Percentiles rank a stretch among this genome's conserved stretches.
These are phyloP conservation scores for Halcyon leucocephala DNA, from an alignment of 2,797 vertebrate genomes.

Conservation along the genomic window DNA sequence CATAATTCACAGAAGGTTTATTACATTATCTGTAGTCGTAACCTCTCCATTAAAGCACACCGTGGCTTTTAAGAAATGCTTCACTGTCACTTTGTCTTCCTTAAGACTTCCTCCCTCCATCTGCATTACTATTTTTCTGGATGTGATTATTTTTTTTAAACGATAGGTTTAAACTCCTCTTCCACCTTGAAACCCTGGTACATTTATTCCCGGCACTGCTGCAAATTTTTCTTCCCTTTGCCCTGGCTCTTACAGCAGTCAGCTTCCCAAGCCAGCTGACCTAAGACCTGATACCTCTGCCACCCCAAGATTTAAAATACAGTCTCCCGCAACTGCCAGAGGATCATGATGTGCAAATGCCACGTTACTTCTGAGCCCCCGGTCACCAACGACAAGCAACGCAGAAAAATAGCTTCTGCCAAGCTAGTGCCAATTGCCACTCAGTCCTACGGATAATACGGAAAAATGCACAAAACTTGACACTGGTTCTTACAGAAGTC, in stretches of 20 bases:
- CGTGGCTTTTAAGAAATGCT: conserved; percentile 81
- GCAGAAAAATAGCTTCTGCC: not conserved
- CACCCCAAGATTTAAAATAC: not conserved
- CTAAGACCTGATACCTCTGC: not conserved
- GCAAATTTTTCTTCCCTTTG: conserved; percentile 13
- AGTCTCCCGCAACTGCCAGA: not conserved
- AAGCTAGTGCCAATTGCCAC: conserved; percentile 40
- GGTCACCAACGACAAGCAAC: not conserved
- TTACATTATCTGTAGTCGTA: conserved; percentile 79
- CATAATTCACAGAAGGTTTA: conserved; percentile 77
- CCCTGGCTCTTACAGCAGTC: not conserved
- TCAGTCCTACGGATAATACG: conserved; percentile 25
- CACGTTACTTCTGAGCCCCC: not conserved
- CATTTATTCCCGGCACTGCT: conserved; percentile 70
- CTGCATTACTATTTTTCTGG: conserved; percentile 76
- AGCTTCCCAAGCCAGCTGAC: conserved; percentile 6
- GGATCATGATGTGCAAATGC: not conserved
- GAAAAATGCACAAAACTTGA: conserved; percentile 59
- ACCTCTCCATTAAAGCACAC: conserved; percentile 77
- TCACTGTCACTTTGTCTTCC: conserved; percentile 76
- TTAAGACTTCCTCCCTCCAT: conserved; percentile 56
- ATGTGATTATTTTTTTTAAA: conserved; percentile 74
- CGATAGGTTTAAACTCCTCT: conserved; percentile 62
- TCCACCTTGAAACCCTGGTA: conserved; percentile 45
- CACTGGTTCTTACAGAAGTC: conserved; percentile 39